Base-by-base conservation (phyloP, 2,797 vertebrate genomes). In the Enteromius mattozi region DNA sequence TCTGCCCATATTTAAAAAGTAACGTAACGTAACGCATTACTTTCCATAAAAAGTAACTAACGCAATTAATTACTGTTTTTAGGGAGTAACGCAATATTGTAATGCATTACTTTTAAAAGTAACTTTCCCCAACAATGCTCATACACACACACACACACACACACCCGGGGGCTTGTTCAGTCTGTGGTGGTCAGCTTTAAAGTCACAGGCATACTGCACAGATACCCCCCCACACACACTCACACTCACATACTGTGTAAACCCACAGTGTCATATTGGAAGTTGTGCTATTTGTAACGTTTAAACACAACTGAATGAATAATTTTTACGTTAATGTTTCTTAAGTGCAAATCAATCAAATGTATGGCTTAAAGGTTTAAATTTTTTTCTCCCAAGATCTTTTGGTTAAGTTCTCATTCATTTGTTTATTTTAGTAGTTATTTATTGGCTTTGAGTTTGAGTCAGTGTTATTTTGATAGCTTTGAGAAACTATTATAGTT, bases 131-230 rank as follows among this genome's bases (percentile, higher is more conserved):
- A 27, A 27, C 27, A 27, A 27, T 27, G 66, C 63, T 69, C 27
- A 49, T 27, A 33, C 59, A 81, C 51, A 78, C 81, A 76, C 14
- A 83, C 37, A 65, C 47, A 56, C 75, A 75, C 82, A 56, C 63
- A 51, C 6, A 17, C 33, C 33, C n/a, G 6, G 21, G 80, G 40
- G 59, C 8, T 37, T 76, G 72, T 54, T 72, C 70, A 40, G 61
- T 54, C 61, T 42, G 81, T 14, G 9, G 45, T 61, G 71, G 45
- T 76, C 30, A 13, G 47, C 45, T 68, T 66, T 83, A 54, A 83
- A 66, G 66, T 56, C 45, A 83, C 71, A 54, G 71, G 81, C 71
- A 27, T 21, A 68, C 45, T 76, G 45, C 9, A 6, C 21, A 76
- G 42, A 40, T 66, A 35, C 56, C 47, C 42, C 17, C 61, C 70